Evolutionary conservation across 2,113 vertebrate species (phyloP).

Genomic region (Calypte anna): DNA sequence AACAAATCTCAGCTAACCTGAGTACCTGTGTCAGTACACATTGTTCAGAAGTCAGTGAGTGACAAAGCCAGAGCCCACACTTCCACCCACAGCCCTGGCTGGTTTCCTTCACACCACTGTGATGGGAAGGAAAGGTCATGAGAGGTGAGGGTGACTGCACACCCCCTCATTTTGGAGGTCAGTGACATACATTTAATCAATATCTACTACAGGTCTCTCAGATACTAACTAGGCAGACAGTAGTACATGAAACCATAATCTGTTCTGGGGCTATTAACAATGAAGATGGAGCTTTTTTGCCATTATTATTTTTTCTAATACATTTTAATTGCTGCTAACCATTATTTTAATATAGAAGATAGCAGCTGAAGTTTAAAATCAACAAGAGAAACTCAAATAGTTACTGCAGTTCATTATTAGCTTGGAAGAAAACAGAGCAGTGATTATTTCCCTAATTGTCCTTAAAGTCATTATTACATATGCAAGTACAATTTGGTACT

Average conservation of each 20-base stretch:
- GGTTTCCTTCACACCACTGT: neutral
- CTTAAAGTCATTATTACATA: conserved; percentile 70
- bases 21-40: neutral
- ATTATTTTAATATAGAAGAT: conserved; percentile 25
- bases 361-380: conserved; percentile 37
- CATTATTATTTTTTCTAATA: neutral
- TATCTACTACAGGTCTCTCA: neutral
- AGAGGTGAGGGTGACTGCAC: neutral
- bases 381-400: conserved; percentile 35
- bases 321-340: neutral
- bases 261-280: neutral
- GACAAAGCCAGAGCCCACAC: neutral
- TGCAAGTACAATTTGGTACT: conserved; percentile 63
- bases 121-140: accelerated
- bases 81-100: neutral
- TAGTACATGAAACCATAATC: neutral
- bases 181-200: neutral
- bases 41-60: neutral
- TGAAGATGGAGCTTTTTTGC: neutral
- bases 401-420: conserved; percentile 42
- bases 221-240: neutral
- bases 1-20: neutral
- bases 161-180: accelerated
- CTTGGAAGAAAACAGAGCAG: conserved; percentile 63
- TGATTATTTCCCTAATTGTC: conserved; percentile 64